phyloP scores from a whole-genome alignment of 2,888 invertebrate genomes.

The Diloba caeruleocephala region DNA sequence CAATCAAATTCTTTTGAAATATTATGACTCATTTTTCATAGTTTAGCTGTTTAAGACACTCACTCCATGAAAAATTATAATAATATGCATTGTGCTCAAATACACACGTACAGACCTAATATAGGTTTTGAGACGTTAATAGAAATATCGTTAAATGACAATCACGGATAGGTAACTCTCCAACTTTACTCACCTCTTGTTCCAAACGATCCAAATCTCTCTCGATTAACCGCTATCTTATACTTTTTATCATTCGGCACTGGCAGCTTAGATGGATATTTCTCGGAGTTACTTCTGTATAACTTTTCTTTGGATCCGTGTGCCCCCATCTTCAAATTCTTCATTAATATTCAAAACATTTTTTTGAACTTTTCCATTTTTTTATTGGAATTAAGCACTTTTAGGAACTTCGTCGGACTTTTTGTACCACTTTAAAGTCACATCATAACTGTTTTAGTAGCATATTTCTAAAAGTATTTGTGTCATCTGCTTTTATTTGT shows the following conservation, averaged over 20 bases:
- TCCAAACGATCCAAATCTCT: slow-evolving; percentile 92
- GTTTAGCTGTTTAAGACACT: too few relatives aligned
- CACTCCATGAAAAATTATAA: too few relatives aligned
- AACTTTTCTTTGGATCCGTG: slow-evolving; percentile 94
- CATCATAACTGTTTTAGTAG: slow-evolving; percentile 64
- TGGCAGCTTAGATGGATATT: slow-evolving; percentile 87
- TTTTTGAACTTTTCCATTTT: slow-evolving; percentile 53
- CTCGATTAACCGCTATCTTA: slow-evolving; percentile 90
- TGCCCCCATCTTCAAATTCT: slow-evolving; percentile 91
- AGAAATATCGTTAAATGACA: slow-evolving; percentile 22
- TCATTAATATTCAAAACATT: slow-evolving; percentile 77
- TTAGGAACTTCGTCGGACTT: slow-evolving; percentile 66
- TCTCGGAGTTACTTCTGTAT: slow-evolving; percentile 91
- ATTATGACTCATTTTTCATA: slow-evolving; percentile 18
- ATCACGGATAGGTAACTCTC: slow-evolving; percentile 29
- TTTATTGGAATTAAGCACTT: slow-evolving; percentile 57
- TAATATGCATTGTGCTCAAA: too few relatives aligned
- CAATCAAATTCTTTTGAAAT: slow-evolving; percentile 30
- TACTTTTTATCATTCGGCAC: slow-evolving; percentile 89
- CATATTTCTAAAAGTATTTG: slow-evolving; percentile 44
- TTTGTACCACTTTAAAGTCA: slow-evolving; percentile 66
- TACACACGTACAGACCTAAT: slow-evolving; percentile 7
- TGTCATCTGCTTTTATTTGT: slow-evolving; percentile 59
- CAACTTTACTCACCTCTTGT: slow-evolving; percentile 88
- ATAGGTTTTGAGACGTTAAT: too few relatives aligned